Conservation (phyloP, 2,888 invertebrate genomes). For the Oscheius sp. region DNA sequence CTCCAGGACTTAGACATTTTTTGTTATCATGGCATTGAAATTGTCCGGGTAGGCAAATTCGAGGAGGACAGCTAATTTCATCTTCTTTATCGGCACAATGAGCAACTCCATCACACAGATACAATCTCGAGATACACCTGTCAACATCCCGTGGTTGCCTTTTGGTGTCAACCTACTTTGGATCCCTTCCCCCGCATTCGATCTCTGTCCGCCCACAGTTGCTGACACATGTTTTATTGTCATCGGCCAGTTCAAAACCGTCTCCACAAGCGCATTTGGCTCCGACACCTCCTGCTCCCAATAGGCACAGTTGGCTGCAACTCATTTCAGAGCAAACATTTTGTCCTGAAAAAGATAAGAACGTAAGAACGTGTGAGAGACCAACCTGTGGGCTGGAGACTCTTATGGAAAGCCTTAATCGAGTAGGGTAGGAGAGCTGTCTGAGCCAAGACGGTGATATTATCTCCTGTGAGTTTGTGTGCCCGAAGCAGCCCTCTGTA, state of each 20-base stretch:
- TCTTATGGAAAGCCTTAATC: conserved; percentile 92
- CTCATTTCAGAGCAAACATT: conserved; percentile 80
- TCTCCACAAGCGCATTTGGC: conserved; percentile 66
- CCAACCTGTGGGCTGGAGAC: conserved; percentile 82
- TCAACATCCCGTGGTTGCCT: no score
- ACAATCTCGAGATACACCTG: conserved; percentile 65
- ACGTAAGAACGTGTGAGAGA: not conserved
- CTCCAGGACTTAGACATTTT: conserved; percentile 56
- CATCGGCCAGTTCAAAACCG: conserved; percentile 61
- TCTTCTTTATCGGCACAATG: conserved; percentile 66
- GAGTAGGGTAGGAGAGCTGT: conserved; percentile 92
- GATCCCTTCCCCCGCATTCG: conserved; percentile 67
- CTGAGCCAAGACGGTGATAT: conserved; percentile 93
- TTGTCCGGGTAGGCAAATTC: conserved; percentile 88
- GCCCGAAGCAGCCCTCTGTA: conserved; percentile 62
- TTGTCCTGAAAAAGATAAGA: conserved; percentile 61
- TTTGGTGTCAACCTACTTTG: conserved; percentile 51
- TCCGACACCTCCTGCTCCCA: conserved; percentile 76
- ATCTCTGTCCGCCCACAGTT: conserved; percentile 60
- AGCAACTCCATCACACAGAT: conserved; percentile 65
- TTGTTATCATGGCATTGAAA: conserved; percentile 93
- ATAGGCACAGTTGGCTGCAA: conserved; percentile 90
- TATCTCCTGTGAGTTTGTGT: conserved; percentile 88
- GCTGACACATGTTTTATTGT: conserved; percentile 59
- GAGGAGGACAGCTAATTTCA: conserved; percentile 72